Evolutionary conservation across 2,888 invertebrate genomes (phyloP).

Genomic region (Eledona agricola): DNA sequence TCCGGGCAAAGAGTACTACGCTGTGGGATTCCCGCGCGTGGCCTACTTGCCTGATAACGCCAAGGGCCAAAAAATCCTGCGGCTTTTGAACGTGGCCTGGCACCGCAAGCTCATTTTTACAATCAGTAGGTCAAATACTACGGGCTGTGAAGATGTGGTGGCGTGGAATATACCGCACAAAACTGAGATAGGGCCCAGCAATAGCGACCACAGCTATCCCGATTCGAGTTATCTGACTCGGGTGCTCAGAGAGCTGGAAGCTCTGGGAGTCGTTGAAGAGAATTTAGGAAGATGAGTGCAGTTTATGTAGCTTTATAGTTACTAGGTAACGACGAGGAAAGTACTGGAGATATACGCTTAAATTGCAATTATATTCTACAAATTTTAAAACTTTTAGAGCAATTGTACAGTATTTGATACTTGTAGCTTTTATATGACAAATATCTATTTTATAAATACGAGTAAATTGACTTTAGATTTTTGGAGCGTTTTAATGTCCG

Average conservation of each 20-base stretch:
- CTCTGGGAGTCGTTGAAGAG: conserved; percentile 67
- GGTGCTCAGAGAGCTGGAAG: conserved; percentile 68
- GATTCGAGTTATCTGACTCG: conserved; percentile 79
- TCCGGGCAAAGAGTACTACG: conserved; percentile 87
- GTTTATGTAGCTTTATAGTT: conserved; percentile 4
- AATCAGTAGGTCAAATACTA: conserved; percentile 86
- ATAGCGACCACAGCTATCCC: conserved; percentile 73
- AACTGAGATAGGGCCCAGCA: conserved; percentile 73
- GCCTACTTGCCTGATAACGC: conserved; percentile 87
- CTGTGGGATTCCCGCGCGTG: conserved; percentile 85
- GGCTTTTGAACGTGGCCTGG: conserved; percentile 83
- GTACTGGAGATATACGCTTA: conserved; percentile 24
- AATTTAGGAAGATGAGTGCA: conserved; percentile 20
- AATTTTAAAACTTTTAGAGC: conserved; percentile 10
- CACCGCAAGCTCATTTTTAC: conserved; percentile 85
- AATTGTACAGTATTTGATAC: conserved; percentile 19
- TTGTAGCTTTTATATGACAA: conserved; percentile 7
- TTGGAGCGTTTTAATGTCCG: no score
- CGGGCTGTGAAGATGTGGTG: conserved; percentile 89
- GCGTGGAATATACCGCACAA: conserved; percentile 94
- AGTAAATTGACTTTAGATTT: no score
- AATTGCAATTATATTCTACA: conserved; percentile 4
- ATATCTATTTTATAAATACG: conserved; percentile 23
- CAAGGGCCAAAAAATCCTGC: conserved; percentile 79
- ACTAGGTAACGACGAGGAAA: conserved; percentile 3